A percentile compares a stretch with the other conserved stretches of the same genome.
These are phyloP conservation scores for Drosophila orosa DNA, from an alignment of 1,140 invertebrate species.

Conservation along the genomic window DNA sequence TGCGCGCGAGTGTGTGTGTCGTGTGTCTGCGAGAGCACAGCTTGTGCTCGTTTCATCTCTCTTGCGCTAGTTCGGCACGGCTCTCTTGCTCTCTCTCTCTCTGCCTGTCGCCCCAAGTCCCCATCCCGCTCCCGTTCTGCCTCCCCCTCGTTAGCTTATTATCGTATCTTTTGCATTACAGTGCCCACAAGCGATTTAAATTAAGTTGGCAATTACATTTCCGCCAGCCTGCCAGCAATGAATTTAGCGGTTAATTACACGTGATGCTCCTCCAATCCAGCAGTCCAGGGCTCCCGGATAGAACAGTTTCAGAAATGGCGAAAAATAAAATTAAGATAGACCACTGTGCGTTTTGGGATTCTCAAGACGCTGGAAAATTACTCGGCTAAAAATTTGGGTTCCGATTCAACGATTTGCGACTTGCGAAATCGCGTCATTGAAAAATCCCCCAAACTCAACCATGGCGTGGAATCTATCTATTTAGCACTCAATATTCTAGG, in stretches of 20 bases:
- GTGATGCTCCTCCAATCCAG: background rate
- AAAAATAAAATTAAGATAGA: background rate
- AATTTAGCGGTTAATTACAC: conserved; percentile 12
- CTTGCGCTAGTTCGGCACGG: background rate
- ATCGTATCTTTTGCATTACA: conserved; percentile 45
- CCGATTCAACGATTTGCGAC: background rate
- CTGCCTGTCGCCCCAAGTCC: conserved; percentile 1
- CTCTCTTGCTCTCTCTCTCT: conserved; percentile 3
- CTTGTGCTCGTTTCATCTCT: conserved; percentile 7
- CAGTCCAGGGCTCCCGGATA: background rate
- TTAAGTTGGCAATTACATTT: conserved; percentile 49
- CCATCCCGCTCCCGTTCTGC: background rate
- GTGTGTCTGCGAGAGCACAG: conserved; percentile 30
- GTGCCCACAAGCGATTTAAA: conserved; percentile 29
- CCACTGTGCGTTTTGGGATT: conserved; percentile 21
- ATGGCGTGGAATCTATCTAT: background rate
- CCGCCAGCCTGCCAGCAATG: background rate
- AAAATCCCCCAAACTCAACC: background rate
- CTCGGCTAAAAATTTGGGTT: conserved; percentile 21
- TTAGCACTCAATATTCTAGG: conserved; percentile 14
- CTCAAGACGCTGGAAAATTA: conserved; percentile 37
- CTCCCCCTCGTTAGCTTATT: conserved; percentile 25
- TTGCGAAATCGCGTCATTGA: background rate
- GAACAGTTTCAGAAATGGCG: background rate
- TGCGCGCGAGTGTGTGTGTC: conserved; percentile 22